Evolutionary conservation across 2,888 invertebrate genomes (phyloP), one percentile per base, ranked within the genome.

Genomic region (Callyntrura guangdongensis): DNA sequence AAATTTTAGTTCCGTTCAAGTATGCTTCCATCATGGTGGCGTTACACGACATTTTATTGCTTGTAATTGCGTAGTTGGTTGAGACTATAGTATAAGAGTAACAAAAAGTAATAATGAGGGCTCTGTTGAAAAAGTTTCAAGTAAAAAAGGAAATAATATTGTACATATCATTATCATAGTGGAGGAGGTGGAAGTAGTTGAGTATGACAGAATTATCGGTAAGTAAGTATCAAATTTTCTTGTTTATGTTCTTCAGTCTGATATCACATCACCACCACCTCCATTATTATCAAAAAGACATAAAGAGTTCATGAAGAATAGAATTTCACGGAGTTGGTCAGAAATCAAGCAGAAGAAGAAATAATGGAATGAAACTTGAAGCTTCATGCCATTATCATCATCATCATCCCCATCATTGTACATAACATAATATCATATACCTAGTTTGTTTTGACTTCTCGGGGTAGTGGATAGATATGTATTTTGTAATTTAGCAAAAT

Each of bases 261-360:
- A 2, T 53, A n/a, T 53, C 36, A 9, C 53, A 5, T 2, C 53
- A n/a, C 12, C 11, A 6, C 4, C n/a, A 11, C n/a, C 53, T 5
- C 53, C 12, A 53, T 61, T 61, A 22, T 69, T 36, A n/a, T 69
- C n/a, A 36, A 69, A 45, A 83, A 83, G 47, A 72, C 17, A 69
- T 14, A 45, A 47, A 9, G 36, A 72, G 17, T 36, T 67, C 17
- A 27, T 49, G 81, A 36, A 59, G 25, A 72, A 72, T 49, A 69
- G 45, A 56, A 81, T 81, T 81, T 87, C 67, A 86, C 79, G 86
- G 86, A 81, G 53, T 59, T 69, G 79, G 79, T 53, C 87, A 87
- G 69, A 81, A 87, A 69, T 56, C 45, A 53, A 56, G 49, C 49
- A 59, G 56, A 85, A 85, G 53, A 56, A 20, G 20, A 59, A 81